These are phyloP conservation scores for Macropus fuliginosus DNA, from an alignment of 2,797 vertebrate genomes.

Conservation along the genomic window DNA sequence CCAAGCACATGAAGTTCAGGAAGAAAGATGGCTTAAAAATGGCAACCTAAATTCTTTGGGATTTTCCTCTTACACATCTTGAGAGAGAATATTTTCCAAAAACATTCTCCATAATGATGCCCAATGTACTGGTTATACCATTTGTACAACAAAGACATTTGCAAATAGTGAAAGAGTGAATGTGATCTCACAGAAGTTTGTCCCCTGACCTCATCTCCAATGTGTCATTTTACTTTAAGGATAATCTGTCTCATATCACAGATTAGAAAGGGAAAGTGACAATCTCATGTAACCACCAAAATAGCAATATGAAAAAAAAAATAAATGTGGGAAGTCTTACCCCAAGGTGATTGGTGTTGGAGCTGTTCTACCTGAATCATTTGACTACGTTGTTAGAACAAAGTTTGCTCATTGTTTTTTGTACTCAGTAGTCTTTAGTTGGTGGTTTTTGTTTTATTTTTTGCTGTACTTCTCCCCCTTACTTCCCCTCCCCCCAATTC, in stretches of 20 bases:
- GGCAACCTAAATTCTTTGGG: slow-evolving; percentile 11
- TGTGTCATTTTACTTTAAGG: not conserved
- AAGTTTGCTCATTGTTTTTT: not conserved
- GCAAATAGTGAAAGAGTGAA: not conserved
- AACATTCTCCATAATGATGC: not conserved
- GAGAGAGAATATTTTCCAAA: slow-evolving; percentile 44
- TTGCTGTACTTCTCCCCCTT: not conserved
- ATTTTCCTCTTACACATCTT: slow-evolving; percentile 39
- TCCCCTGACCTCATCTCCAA: not conserved
- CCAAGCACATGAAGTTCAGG: slow-evolving; percentile 25
- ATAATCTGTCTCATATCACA: not conserved
- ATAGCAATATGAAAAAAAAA: not conserved
- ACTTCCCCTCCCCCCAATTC: not conserved
- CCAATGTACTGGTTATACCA: not conserved
- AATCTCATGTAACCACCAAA: slow-evolving; percentile 25
- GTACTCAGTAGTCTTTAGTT: not conserved
- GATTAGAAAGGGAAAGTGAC: not conserved
- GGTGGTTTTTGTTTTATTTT: not conserved
- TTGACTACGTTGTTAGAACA: not conserved
- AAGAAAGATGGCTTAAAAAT: slow-evolving; percentile 43
- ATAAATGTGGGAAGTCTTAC: slow-evolving; percentile 2
- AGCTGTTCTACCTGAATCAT: not conserved
- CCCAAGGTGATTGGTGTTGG: not conserved
- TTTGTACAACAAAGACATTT: not conserved
- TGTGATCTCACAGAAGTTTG: not conserved